A percentile compares a stretch with the other conserved stretches of the same genome.
phyloP scores from a whole-genome alignment of 2,113 vertebrate species.

The Indicator maculatus region DNA sequence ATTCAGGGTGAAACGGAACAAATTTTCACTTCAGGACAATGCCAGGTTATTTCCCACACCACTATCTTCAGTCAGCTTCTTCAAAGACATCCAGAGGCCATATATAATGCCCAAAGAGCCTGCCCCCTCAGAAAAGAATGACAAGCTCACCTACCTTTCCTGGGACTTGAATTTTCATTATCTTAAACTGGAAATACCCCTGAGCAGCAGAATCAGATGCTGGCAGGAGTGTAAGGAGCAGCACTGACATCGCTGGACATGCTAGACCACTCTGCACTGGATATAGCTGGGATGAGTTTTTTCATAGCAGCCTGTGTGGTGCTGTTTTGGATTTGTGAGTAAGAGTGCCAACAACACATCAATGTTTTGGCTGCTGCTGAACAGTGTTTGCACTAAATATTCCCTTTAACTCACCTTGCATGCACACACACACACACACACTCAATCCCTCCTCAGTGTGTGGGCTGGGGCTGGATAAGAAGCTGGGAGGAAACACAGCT shows the following conservation, averaged over 20 bases:
- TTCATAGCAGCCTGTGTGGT: not conserved
- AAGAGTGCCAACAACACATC: not conserved
- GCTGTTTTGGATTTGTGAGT: not conserved
- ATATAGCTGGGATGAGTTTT: not conserved
- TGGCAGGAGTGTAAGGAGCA: not conserved
- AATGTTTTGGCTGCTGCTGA: not conserved
- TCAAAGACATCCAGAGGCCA: not conserved
- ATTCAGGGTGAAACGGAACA: not conserved
- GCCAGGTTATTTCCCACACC: not conserved
- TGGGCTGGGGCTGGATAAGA: not conserved
- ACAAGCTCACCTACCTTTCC: not conserved
- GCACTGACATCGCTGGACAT: not conserved
- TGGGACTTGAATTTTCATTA: not conserved
- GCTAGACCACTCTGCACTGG: not conserved
- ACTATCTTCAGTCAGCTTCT: not conserved
- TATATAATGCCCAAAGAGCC: not conserved
- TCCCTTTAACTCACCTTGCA: not conserved
- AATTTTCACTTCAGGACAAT: not conserved
- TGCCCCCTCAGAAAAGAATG: not conserved
- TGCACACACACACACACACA: no score
- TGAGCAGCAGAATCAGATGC: not conserved
- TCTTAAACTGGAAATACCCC: not conserved
- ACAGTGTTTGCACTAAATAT: not conserved
- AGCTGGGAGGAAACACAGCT: not conserved
- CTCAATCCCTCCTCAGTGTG: not conserved